Evolutionary conservation across 2,888 invertebrate genomes (phyloP).

Genomic region (Clusia tigrina): DNA sequence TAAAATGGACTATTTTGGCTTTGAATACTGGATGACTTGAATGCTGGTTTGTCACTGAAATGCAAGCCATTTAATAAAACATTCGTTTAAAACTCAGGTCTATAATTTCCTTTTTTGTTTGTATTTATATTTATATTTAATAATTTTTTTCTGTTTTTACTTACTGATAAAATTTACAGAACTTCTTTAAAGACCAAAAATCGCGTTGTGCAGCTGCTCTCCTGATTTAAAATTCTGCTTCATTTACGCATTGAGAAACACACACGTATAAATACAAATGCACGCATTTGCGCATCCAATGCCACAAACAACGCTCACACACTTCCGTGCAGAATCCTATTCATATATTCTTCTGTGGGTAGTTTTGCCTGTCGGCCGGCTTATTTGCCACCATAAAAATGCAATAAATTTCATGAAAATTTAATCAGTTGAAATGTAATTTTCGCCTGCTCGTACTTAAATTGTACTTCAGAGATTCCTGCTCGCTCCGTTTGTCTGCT

Average conservation of each 20-base stretch:
- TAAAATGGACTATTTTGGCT: no score
- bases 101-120: no score
- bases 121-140: no score
- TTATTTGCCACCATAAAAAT: slow-evolving; percentile 25
- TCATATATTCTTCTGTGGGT: not conserved
- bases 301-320: not conserved
- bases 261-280: no score
- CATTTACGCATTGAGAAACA: not conserved
- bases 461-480: slow-evolving; percentile 32
- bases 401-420: slow-evolving; percentile 30
- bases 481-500: not conserved
- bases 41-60: no score
- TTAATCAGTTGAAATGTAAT: slow-evolving; percentile 29
- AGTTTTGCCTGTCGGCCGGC: not conserved
- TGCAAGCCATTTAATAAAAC: no score
- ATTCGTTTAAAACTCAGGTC: no score
- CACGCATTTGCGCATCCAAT: no score
- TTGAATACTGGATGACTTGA: no score
- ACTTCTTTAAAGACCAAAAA: no score
- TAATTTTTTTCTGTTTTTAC: no score
- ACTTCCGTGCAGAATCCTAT: not conserved
- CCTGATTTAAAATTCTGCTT: not conserved
- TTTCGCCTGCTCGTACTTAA: slow-evolving; percentile 21
- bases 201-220: not conserved
- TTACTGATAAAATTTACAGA: no score